Evolutionary conservation across 1,140 invertebrate species (phyloP), one percentile per base, ranked within the genome.

Genomic region (Carposina sasakii): DNA sequence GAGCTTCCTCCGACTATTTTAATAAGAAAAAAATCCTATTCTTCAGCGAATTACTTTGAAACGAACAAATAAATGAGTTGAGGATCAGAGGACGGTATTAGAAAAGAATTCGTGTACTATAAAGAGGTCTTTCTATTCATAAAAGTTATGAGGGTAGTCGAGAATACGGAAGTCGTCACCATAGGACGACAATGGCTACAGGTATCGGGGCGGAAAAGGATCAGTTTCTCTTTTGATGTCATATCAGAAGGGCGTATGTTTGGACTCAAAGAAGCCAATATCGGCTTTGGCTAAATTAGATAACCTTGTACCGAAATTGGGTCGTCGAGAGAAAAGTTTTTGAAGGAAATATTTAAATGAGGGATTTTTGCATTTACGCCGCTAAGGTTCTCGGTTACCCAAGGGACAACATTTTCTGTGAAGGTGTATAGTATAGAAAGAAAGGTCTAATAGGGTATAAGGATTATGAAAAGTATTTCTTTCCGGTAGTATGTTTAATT

Each of bases 71-170:
- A 76, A 79, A 72, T 71, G 69, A 74, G 67, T 57, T 64, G 52
- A 49, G 76, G 76, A 76, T 84, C 66, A 79, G 67, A 64, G 67
- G 64, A 76, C 81, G 76, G 73, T 77, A 79, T 78, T 81, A 81
- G 76, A 73, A 63, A 83, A 69, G 64, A 67, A 71, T 74, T 77
- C 60, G 65, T 72, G 24, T 30, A 61, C 76, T 76, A 83, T 81
- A 81, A 78, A 76, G 72, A 79, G 72, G 71, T 77, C 68, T 68
- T 61, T 69, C 60, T 60, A 76, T 76, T 81, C 67, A 83, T 65
- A 71, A 71, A 70, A 74, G 66, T 76, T 73, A 59, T 62, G 59
- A 77, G 79, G 76, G 75, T 61, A 55, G 52, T n/a, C n/a, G n/a
- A n/a, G n/a, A n/a, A n/a, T n/a, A n/a, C n/a, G n/a, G n/a, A n/a